Evolutionary conservation across 2,113 vertebrate genomes (phyloP).

Genomic region (Podarcis muralis): DNA sequence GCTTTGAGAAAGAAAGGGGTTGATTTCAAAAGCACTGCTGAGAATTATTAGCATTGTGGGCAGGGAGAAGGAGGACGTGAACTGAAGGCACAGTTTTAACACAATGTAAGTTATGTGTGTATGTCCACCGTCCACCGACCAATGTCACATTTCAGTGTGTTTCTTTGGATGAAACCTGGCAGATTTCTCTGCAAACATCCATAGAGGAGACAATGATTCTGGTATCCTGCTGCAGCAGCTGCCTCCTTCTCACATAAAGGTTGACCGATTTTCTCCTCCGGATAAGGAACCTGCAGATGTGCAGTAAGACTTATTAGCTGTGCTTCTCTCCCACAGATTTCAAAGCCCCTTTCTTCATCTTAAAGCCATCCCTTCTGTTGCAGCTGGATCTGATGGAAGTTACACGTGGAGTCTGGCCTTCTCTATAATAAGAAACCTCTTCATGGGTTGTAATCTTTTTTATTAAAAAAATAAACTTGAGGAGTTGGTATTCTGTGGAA

Average conservation of each 20-base stretch:
- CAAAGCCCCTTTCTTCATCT: constrained; percentile 10
- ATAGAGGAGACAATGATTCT: background rate
- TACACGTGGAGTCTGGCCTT: background rate
- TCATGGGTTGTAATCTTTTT: background rate
- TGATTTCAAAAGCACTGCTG: background rate
- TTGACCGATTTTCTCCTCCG: constrained; percentile 12
- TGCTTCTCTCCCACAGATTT: constrained; percentile 6
- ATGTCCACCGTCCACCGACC: background rate
- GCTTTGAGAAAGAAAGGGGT: background rate
- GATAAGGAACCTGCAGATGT: background rate
- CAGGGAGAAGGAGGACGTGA: constrained; percentile 35
- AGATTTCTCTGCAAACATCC: background rate
- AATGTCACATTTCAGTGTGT: background rate
- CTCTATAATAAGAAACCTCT: background rate
- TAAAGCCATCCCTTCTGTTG: background rate
- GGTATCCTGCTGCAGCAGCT: background rate
- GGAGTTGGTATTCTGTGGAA: background rate
- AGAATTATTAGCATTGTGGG: background rate
- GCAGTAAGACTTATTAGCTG: background rate
- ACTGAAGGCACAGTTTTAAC: background rate
- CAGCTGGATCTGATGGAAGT: background rate
- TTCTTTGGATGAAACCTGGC: background rate
- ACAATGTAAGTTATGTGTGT: background rate
- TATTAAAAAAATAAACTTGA: background rate
- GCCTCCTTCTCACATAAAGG: background rate